phyloP scores from a whole-genome alignment of 2,888 invertebrate species.

The Myopa testacea region DNA sequence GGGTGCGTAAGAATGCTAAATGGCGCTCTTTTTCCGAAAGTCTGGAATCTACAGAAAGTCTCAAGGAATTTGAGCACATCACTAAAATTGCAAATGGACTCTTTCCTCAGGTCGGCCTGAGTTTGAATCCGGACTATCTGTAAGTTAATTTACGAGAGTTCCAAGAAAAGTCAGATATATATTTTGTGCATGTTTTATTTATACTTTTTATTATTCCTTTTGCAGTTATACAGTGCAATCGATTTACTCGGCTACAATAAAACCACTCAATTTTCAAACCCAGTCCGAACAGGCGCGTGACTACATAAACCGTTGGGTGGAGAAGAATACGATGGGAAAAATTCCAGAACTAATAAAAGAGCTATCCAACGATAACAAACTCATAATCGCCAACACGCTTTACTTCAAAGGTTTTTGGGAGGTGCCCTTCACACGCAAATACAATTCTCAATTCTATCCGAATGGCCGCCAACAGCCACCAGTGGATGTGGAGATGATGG shows the following conservation, averaged over 20 bases:
- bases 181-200: background rate
- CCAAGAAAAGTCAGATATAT: too few species aligned
- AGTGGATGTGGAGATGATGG: conserved; percentile 73
- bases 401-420: conserved; percentile 76
- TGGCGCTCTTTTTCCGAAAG: conserved; percentile 51
- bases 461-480: conserved; percentile 65
- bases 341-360: conserved; percentile 71
- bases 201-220: background rate
- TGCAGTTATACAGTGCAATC: conserved; percentile 65
- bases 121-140: conserved; percentile 71
- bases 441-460: conserved; percentile 68
- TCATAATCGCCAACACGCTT: conserved; percentile 74
- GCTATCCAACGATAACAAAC: conserved; percentile 69
- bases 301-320: conserved; percentile 73
- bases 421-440: conserved; percentile 70
- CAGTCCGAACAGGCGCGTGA: conserved; percentile 65
- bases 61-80: conserved; percentile 50
- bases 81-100: conserved; percentile 72
- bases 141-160: conserved; percentile 44
- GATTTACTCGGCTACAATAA: conserved; percentile 71
- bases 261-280: conserved; percentile 70
- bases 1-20: conserved; percentile 48
- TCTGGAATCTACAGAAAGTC: background rate
- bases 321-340: conserved; percentile 71
- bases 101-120: conserved; percentile 72